Base-by-base conservation (phyloP, 2,797 vertebrate genomes). In the Eulemur coronatus region DNA sequence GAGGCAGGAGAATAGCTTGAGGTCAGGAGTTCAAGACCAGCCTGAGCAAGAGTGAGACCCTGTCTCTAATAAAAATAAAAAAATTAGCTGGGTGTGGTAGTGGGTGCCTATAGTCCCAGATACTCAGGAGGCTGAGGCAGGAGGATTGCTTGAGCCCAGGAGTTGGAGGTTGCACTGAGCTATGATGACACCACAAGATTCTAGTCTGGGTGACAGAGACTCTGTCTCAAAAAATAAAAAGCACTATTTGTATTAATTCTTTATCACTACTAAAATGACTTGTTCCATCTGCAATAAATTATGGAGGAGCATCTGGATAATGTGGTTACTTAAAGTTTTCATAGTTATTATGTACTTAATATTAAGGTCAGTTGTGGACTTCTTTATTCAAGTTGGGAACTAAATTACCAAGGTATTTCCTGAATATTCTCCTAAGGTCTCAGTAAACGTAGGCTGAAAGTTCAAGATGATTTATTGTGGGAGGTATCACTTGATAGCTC, bases 381-480 rank as follows among this genome's bases (percentile, higher is more conserved):
- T 93, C 33, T 55, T 93, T 91, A 65, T 89, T 87, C 65, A 92
- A 85, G 43, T 18, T 50, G 22, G 67, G 70, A 95, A 43, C 57
- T 76, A 73, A 87, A 59, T 78, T 89, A 84, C 70, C 82, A 73
- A 89, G 70, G 14, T 14, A 43, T 13, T 78, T 30, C 65, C 33
- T 85, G 28, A 22, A 30, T 70, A 70, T 26, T 72, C 28, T 82
- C 35, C 35, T 48, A 79, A 76, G 57, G 12, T 59, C 52, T 87
- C 48, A 93, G 96, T 89, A 18, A 67, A 61, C 1, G 15, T 82
- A 94, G 96, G 59, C 86, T 87, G 88, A 94, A 97, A 96, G 90
- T 94, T 85, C 80, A 61, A 80, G 76, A 89, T 96, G 78, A 96
- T 46, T 90, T 84, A 92, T 89, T 50, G 38, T 87, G 70, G 94